Evolutionary conservation across 1,140 invertebrate species (phyloP).

Genomic region (Drosophila triauraria): DNA sequence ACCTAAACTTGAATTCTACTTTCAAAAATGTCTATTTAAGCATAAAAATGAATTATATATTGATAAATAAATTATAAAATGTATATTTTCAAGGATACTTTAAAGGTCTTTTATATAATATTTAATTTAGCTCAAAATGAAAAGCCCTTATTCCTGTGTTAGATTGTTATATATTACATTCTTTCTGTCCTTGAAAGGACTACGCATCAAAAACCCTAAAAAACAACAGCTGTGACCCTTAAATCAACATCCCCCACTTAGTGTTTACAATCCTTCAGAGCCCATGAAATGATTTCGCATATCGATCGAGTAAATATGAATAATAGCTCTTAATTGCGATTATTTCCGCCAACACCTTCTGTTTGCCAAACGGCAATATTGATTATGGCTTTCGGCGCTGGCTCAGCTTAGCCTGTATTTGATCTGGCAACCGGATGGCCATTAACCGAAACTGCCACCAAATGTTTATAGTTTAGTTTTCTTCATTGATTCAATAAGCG

Average conservation of each 20-base stretch:
- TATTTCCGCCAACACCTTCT: conserved; percentile 44
- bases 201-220: background rate
- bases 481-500: conserved; percentile 39
- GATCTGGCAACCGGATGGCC: conserved; percentile 51
- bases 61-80: background rate
- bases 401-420: conserved; percentile 29
- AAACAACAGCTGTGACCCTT: conserved; percentile 13
- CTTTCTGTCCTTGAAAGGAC: background rate
- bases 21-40: background rate
- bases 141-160: background rate
- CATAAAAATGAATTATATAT: background rate
- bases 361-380: conserved; percentile 59
- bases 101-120: background rate
- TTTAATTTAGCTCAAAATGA: background rate
- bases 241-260: background rate
- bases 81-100: background rate
- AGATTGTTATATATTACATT: background rate
- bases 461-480: conserved; percentile 52
- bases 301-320: conserved; percentile 53
- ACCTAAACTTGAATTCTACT: background rate
- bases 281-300: conserved; percentile 38
- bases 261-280: background rate
- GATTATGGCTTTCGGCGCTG: conserved; percentile 14
- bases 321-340: conserved; percentile 62
- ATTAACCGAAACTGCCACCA: conserved; percentile 46